Percentiles rank a stretch among this genome's conserved stretches.
Evolutionary conservation across 2,113 vertebrate genomes (phyloP).

Genomic region (Cheilinus undulatus): DNA sequence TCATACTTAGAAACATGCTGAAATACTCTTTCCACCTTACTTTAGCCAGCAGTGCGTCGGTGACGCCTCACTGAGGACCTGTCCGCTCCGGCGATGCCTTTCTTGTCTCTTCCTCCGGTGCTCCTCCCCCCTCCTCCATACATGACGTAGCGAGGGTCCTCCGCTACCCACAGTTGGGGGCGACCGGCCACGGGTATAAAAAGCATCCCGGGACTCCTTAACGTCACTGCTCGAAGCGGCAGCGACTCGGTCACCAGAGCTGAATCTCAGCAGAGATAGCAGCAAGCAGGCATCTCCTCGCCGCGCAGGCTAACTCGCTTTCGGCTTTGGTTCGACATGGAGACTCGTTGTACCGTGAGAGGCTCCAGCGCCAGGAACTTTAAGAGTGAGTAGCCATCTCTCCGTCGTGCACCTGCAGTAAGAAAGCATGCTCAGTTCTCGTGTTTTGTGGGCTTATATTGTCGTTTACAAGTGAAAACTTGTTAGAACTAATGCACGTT

Average conservation of each 20-base stretch:
- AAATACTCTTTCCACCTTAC: neutral
- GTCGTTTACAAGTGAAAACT: neutral
- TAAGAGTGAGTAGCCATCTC: constrained; percentile 77
- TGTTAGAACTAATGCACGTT: too few relatives aligned
- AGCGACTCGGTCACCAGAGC: constrained; percentile 77
- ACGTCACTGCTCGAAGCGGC: constrained; percentile 71
- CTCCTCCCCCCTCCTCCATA: constrained; percentile 34
- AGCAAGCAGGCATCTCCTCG: constrained; percentile 81
- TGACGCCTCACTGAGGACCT: constrained; percentile 7
- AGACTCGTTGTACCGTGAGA: constrained; percentile 66
- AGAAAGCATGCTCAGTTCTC: neutral
- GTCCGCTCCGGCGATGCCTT: constrained; percentile 56
- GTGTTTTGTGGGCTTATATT: too few relatives aligned
- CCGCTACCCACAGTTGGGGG: constrained; percentile 76
- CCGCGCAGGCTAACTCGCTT: constrained; percentile 87
- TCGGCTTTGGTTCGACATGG: constrained; percentile 86
- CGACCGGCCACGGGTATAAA: constrained; percentile 75
- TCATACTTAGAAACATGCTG: neutral
- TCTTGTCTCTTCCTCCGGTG: constrained; percentile 74
- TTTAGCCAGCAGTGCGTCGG: neutral
- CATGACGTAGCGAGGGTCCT: constrained; percentile 80
- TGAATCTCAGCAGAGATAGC: constrained; percentile 85
- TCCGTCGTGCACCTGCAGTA: neutral
- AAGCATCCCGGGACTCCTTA: constrained; percentile 20
- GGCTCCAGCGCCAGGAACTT: constrained; percentile 69